phyloP scores from a whole-genome alignment of 2,888 invertebrate genomes.

The Myopa tessellatipennis region DNA sequence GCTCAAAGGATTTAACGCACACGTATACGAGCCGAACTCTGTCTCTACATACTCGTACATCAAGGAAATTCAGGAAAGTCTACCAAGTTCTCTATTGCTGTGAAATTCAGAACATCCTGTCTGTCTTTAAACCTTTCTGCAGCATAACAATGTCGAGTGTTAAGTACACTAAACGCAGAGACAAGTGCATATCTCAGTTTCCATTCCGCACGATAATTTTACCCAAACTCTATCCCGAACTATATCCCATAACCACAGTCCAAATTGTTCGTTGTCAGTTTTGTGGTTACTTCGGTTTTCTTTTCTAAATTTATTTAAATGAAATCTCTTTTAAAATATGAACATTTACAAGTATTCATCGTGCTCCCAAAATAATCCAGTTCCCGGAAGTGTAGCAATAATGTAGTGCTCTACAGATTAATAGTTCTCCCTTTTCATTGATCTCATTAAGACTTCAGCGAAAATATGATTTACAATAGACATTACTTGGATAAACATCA shows the following conservation, averaged over 20 bases:
- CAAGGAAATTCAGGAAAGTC: background rate
- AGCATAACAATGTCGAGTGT: constrained; percentile 4
- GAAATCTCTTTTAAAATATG: too few species aligned
- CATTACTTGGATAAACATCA: too few species aligned
- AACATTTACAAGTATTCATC: too few species aligned
- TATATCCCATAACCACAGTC: background rate
- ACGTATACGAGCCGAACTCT: too few species aligned
- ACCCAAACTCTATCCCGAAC: background rate
- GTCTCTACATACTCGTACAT: too few species aligned
- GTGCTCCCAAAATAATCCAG: too few species aligned
- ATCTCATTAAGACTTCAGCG: too few species aligned
- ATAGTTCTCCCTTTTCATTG: too few species aligned
- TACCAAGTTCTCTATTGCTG: constrained; percentile 19
- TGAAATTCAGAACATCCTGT: constrained; percentile 24
- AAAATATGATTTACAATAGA: too few species aligned
- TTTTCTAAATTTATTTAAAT: background rate
- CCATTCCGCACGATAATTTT: constrained; percentile 9
- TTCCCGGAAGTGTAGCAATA: too few species aligned
- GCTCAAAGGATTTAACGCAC: background rate
- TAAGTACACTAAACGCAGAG: background rate
- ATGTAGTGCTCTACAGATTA: too few species aligned
- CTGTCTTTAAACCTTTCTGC: background rate
- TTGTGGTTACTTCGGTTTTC: background rate
- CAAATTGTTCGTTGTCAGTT: constrained; percentile 16
- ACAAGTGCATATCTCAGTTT: background rate